Conservation (phyloP, 2,797 vertebrate genomes). For the Phoeniculus purpureus region DNA sequence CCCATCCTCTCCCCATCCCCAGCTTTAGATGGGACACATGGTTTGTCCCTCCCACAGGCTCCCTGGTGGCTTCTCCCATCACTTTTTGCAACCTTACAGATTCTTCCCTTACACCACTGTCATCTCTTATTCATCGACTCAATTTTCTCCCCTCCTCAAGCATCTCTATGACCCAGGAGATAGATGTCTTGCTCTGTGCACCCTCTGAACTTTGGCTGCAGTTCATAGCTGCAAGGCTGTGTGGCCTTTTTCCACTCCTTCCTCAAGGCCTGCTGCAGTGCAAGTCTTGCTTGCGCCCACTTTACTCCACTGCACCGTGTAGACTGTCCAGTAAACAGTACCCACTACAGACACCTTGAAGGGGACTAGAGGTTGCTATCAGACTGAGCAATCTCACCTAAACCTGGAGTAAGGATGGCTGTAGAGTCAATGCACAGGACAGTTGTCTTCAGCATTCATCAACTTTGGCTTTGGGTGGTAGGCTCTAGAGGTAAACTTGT, state of each 20-base stretch:
- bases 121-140: not conserved
- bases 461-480: not conserved
- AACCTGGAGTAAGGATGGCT: not conserved
- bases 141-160: not conserved
- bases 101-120: not conserved
- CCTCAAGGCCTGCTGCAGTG: not conserved
- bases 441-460: not conserved
- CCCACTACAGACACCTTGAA: not conserved
- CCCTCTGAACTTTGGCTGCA: not conserved
- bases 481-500: not conserved
- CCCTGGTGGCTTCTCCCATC: not conserved
- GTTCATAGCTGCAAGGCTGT: not conserved
- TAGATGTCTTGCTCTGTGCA: fast-evolving
- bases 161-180: not conserved
- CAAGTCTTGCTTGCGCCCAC: not conserved
- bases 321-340: not conserved
- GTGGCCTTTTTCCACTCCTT: not conserved
- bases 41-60: not conserved
- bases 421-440: not conserved
- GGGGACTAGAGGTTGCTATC: not conserved
- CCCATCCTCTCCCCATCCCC: not conserved
- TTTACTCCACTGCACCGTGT: not conserved
- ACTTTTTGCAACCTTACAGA: not conserved
- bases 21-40: not conserved
- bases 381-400: not conserved